A percentile compares a stretch with the other conserved stretches of the same genome.
Evolutionary conservation across 2,113 vertebrate species (phyloP).

Genomic region (Epinephelus moara): DNA sequence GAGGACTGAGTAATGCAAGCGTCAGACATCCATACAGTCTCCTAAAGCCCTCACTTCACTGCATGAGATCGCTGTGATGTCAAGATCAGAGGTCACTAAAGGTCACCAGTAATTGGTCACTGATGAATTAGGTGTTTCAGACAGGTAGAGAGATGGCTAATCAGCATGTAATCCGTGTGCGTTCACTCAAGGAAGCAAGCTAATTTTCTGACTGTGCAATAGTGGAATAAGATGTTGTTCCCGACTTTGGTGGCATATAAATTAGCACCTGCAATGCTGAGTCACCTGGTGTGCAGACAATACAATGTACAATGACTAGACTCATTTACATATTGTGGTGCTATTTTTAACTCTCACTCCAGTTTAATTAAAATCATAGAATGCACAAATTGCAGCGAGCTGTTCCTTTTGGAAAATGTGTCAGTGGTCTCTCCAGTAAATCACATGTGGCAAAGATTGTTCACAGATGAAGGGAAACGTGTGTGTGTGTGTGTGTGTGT

Average conservation of each 20-base stretch:
- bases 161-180: slow-evolving; percentile 47
- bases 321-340: not conserved
- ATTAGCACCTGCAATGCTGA: slow-evolving; percentile 44
- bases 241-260: slow-evolving; percentile 33
- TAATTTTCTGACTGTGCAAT: slow-evolving; percentile 52
- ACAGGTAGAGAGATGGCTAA: not conserved
- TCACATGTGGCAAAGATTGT: not conserved
- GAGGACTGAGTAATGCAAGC: not conserved
- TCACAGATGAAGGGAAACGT: not conserved
- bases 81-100: slow-evolving; percentile 51
- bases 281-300: slow-evolving; percentile 38
- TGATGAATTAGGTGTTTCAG: slow-evolving; percentile 53
- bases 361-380: slow-evolving; percentile 1
- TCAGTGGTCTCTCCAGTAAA: not conserved
- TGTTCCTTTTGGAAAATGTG: not conserved
- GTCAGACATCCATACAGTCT: slow-evolving; percentile 8
- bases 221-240: slow-evolving; percentile 27
- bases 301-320: slow-evolving; percentile 4
- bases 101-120: slow-evolving; percentile 52
- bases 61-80: slow-evolving; percentile 30
- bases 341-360: slow-evolving; percentile 17
- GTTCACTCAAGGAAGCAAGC: slow-evolving; percentile 33
- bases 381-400: not conserved
- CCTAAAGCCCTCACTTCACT: not conserved
- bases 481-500: no score